Conservation (phyloP, 2,113 vertebrate genomes). For the Tenrec ecaudatus region DNA sequence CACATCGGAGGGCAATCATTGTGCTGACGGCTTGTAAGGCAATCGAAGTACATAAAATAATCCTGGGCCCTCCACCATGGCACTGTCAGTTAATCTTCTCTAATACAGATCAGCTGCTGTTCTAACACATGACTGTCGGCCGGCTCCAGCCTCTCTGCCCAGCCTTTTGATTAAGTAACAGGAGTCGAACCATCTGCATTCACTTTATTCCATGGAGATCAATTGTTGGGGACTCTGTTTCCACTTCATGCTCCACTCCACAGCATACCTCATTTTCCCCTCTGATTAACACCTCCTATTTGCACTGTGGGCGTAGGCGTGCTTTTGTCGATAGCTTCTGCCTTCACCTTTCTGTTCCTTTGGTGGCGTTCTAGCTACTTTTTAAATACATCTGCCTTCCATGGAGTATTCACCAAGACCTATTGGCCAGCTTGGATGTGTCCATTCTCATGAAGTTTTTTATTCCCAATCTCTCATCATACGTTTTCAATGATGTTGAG, state of each 20-base stretch:
- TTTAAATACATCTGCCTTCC: background rate
- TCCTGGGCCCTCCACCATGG: conserved; percentile 88
- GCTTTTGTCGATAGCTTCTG: conserved; percentile 71
- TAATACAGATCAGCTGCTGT: conserved; percentile 93
- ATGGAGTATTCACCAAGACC: conserved; percentile 30
- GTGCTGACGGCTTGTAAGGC: conserved; percentile 90
- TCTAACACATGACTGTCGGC: conserved; percentile 89
- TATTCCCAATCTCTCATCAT: background rate
- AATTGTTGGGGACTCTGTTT: conserved; percentile 77
- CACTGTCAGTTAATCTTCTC: conserved; percentile 90
- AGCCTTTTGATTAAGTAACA: conserved; percentile 88
- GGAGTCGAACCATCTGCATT: conserved; percentile 86
- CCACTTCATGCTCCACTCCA: conserved; percentile 72
- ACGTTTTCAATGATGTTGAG: background rate
- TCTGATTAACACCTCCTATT: conserved; percentile 75
- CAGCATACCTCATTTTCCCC: conserved; percentile 73
- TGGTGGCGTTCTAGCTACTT: background rate
- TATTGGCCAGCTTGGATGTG: background rate
- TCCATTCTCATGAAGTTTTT: background rate
- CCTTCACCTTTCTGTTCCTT: conserved; percentile 33
- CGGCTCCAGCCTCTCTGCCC: conserved; percentile 86
- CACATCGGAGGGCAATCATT: conserved; percentile 89
- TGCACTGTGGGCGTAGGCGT: conserved; percentile 17
- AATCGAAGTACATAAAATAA: conserved; percentile 91
- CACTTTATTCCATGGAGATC: conserved; percentile 80